Percentiles rank a stretch among this genome's conserved stretches.
phyloP scores from a whole-genome alignment of 1,140 invertebrate species.

The Alviniconcha marisindica region DNA sequence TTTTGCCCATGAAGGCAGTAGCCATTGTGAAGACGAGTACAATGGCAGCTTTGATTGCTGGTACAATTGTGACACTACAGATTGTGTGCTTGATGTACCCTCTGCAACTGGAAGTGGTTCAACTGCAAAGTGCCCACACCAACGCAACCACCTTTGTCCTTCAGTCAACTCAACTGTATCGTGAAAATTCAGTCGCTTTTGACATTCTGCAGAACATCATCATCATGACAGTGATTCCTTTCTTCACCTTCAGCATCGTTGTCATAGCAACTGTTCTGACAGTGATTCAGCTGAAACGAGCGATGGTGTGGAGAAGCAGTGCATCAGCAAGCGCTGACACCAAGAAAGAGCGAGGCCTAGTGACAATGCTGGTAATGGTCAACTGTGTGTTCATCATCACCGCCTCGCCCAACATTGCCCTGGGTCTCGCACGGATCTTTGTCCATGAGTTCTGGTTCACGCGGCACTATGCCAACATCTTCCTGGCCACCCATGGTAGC shows the following conservation, averaged over 20 bases:
- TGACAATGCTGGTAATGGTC: not conserved
- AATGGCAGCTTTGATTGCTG: not conserved
- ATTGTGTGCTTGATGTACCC: not conserved
- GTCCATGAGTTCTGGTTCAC: not conserved
- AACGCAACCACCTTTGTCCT: not conserved
- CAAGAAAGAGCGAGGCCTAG: not conserved
- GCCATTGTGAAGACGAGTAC: not conserved
- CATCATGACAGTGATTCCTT: slow-evolving; percentile 14
- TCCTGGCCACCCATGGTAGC: not conserved
- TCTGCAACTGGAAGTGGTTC: not conserved
- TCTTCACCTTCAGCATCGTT: slow-evolving; percentile 6
- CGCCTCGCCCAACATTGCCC: not conserved
- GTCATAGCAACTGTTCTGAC: not conserved
- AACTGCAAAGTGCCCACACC: not conserved
- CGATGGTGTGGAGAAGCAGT: not conserved
- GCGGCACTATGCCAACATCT: not conserved
- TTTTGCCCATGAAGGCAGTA: not conserved
- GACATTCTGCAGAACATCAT: slow-evolving; percentile 1
- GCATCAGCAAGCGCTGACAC: not conserved
- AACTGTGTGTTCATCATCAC: not conserved
- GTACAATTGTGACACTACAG: not conserved
- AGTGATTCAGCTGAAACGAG: slow-evolving; percentile 12
- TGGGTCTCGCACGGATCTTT: not conserved
- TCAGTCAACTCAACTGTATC: not conserved
- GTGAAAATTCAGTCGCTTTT: not conserved